A percentile compares a stretch with the other conserved stretches of the same genome.
phyloP scores from a whole-genome alignment of 2,113 vertebrate species.

The Catagonus wagneri region DNA sequence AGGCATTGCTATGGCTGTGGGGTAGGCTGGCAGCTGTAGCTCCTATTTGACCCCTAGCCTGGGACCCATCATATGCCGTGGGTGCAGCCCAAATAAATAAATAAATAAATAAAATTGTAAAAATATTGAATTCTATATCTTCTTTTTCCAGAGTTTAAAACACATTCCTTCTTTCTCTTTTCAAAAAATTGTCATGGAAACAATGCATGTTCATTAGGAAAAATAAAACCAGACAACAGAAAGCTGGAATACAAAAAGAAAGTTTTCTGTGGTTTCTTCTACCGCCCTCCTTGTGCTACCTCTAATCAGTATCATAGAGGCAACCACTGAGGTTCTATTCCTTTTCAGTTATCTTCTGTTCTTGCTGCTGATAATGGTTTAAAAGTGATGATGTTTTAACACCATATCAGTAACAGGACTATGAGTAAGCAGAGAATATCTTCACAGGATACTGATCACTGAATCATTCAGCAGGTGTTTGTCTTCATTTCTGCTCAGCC shows the following conservation, averaged over 20 bases:
- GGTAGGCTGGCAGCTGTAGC: no score
- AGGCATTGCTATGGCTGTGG: no score
- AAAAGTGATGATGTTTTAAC: background rate
- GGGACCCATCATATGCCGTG: no score
- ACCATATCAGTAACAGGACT: background rate
- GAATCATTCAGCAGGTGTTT: background rate
- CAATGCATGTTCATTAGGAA: background rate
- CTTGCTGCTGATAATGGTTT: background rate
- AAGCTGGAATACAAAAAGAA: slow-evolving; percentile 43
- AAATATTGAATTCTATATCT: background rate
- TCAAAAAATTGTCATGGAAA: background rate
- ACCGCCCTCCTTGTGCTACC: background rate
- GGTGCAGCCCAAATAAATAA: no score
- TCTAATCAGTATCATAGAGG: background rate
- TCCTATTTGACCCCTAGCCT: no score
- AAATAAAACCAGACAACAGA: slow-evolving; percentile 29
- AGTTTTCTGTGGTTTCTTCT: background rate
- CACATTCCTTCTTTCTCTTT: background rate
- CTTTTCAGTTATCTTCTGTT: background rate
- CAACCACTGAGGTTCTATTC: background rate
- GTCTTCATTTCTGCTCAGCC: background rate
- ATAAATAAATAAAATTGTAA: slow-evolving; percentile 33
- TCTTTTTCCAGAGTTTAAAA: slow-evolving; percentile 17
- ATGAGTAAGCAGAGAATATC: background rate
- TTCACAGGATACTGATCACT: background rate